A percentile compares a stretch with the other conserved stretches of the same genome.
Conservation (phyloP, 2,113 vertebrate species). For the Thunnus maccoyii region DNA sequence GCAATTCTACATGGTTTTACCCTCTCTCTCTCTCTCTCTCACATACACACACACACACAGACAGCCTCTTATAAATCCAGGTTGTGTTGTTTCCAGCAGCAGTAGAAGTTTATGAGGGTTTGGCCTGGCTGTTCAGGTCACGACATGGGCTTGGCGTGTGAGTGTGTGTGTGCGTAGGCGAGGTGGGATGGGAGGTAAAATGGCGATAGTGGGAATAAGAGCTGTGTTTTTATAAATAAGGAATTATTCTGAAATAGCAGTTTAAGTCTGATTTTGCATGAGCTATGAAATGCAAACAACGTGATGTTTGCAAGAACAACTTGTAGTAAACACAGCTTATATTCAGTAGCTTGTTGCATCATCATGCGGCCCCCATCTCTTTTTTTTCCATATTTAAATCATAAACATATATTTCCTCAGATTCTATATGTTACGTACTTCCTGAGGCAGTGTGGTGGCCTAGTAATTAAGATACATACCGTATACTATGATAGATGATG, state of each 20-base stretch:
- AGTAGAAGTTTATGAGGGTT: constrained; percentile 68
- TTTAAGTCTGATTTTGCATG: constrained; percentile 7
- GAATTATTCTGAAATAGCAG: constrained; percentile 6
- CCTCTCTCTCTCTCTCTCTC: neutral
- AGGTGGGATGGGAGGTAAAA: neutral
- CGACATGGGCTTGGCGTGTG: constrained; percentile 38
- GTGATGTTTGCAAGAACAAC: neutral
- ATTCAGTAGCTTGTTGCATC: neutral
- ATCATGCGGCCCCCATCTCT: neutral
- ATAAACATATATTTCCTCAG: neutral
- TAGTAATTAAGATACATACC: too few relatives aligned
- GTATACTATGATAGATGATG: too few relatives aligned
- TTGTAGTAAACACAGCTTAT: neutral
- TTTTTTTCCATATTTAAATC: neutral
- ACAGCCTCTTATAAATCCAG: constrained; percentile 58
- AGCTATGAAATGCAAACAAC: constrained; percentile 8
- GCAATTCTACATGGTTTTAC: constrained; percentile 51
- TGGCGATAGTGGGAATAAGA: neutral
- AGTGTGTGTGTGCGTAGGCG: too few relatives aligned
- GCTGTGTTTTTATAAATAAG: neutral
- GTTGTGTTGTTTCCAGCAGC: constrained; percentile 73
- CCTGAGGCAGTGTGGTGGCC: too few relatives aligned
- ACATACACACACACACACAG: constrained; percentile 10
- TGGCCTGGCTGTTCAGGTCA: constrained; percentile 67
- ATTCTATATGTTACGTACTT: neutral